Conservation (phyloP, 2,888 invertebrate genomes). For the Hanleya hanleyi region DNA sequence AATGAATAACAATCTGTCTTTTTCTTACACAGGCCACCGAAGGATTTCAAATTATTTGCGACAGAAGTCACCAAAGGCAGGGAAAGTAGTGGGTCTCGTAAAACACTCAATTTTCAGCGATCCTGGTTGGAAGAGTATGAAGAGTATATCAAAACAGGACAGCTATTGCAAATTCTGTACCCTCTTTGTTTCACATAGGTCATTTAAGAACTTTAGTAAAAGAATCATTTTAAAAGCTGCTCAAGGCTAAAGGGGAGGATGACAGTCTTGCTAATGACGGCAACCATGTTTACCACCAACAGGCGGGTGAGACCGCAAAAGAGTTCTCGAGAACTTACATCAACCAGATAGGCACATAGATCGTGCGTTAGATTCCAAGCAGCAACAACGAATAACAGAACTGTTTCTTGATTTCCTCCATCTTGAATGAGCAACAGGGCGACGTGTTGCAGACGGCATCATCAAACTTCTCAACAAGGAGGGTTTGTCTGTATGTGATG, state of each 20-base stretch:
- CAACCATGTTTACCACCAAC: background rate
- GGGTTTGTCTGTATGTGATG: slow-evolving; percentile 19
- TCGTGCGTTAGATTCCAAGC: background rate
- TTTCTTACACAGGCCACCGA: no score
- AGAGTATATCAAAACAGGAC: background rate
- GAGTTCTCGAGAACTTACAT: background rate
- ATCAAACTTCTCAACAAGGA: background rate
- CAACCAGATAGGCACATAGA: background rate
- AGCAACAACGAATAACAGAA: slow-evolving; percentile 1
- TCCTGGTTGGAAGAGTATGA: no score
- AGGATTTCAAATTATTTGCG: no score
- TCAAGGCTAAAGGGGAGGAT: background rate
- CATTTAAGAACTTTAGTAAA: background rate
- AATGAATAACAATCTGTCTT: no score
- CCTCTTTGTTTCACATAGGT: background rate
- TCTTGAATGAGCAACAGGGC: slow-evolving; percentile 20
- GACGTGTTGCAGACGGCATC: slow-evolving; percentile 13
- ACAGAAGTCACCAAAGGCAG: no score
- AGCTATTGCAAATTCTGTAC: background rate
- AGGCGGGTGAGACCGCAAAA: background rate
- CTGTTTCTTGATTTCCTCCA: slow-evolving; percentile 23
- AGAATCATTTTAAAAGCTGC: background rate
- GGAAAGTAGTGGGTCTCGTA: no score
- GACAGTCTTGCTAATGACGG: background rate
- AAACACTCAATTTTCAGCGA: no score